Evolutionary conservation across 2,888 invertebrate species (phyloP).

Genomic region (Papilio elwesi): DNA sequence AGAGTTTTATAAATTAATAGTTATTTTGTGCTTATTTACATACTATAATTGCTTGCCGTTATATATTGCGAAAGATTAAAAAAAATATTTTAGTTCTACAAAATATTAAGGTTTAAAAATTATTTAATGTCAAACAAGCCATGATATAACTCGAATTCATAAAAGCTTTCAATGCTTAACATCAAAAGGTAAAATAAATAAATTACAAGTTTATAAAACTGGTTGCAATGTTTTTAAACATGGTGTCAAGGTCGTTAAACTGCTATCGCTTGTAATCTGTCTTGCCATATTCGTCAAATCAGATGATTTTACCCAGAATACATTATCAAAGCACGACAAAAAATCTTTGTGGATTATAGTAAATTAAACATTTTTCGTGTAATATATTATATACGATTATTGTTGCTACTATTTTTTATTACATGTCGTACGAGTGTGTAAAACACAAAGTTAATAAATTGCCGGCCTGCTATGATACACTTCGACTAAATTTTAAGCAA

Average conservation of each 20-base stretch:
- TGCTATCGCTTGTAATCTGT: constrained; percentile 22
- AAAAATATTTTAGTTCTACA: too few relatives aligned
- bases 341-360: not conserved
- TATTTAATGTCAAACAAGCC: not conserved
- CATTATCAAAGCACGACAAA: not conserved
- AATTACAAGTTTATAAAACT: not conserved
- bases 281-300: constrained; percentile 23
- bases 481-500: too few relatives aligned
- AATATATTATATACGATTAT: not conserved
- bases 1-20: too few relatives aligned
- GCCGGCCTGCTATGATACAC: too few relatives aligned
- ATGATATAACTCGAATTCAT: not conserved
- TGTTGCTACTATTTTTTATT: too few relatives aligned
- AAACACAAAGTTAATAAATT: too few relatives aligned
- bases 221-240: constrained; percentile 11
- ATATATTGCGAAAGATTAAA: too few relatives aligned
- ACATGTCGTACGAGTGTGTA: too few relatives aligned
- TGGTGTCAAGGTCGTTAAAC: not conserved
- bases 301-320: not conserved
- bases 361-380: not conserved
- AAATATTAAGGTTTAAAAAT: too few relatives aligned
- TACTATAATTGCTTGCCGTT: too few relatives aligned
- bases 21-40: too few relatives aligned
- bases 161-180: not conserved
- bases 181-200: constrained; percentile 15